Percentiles rank a stretch among this genome's conserved stretches.
phyloP scores from a whole-genome alignment of 2,113 vertebrate species.

The Pagrus major region DNA sequence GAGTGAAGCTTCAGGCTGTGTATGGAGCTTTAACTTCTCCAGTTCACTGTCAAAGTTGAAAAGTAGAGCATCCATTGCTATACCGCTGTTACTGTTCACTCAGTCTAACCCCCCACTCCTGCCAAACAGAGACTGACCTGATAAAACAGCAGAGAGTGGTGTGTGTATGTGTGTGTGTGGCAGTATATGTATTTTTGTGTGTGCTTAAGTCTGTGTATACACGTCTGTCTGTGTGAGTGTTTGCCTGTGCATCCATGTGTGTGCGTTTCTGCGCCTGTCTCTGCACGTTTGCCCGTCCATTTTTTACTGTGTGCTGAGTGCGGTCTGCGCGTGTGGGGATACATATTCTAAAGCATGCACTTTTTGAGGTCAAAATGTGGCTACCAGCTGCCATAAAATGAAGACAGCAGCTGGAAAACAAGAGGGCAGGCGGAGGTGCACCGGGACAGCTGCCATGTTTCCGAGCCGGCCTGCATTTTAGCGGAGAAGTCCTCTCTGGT shows the following conservation, averaged over 20 bases:
- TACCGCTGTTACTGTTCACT: slow-evolving; percentile 54
- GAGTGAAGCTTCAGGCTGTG: slow-evolving; percentile 35
- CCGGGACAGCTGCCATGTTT: slow-evolving; percentile 62
- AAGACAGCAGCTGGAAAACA: slow-evolving; percentile 69
- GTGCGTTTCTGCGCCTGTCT: slow-evolving; percentile 39
- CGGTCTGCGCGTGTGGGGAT: slow-evolving; percentile 6
- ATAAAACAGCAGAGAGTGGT: slow-evolving; percentile 67
- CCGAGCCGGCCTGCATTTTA: slow-evolving; percentile 39
- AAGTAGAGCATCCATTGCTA: slow-evolving; percentile 72
- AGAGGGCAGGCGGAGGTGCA: slow-evolving; percentile 52
- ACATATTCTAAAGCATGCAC: slow-evolving; percentile 46
- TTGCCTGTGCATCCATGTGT: slow-evolving; percentile 62
- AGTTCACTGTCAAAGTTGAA: slow-evolving; percentile 53
- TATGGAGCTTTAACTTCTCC: slow-evolving; percentile 27
- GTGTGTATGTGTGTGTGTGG: slow-evolving; percentile 31
- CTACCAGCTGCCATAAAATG: slow-evolving; percentile 66
- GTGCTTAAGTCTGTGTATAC: slow-evolving; percentile 44
- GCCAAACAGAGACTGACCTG: slow-evolving; percentile 72
- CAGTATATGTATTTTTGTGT: slow-evolving; percentile 27
- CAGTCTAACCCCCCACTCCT: slow-evolving; percentile 45
- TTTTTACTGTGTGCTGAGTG: slow-evolving; percentile 21
- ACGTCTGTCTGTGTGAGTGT: slow-evolving; percentile 49
- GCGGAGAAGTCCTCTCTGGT: slow-evolving; percentile 39
- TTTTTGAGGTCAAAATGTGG: slow-evolving; percentile 64
- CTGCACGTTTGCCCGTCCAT: slow-evolving; percentile 6